These are phyloP conservation scores for Paradisaea rubra DNA, from an alignment of 2,113 vertebrate species.

Conservation along the genomic window DNA sequence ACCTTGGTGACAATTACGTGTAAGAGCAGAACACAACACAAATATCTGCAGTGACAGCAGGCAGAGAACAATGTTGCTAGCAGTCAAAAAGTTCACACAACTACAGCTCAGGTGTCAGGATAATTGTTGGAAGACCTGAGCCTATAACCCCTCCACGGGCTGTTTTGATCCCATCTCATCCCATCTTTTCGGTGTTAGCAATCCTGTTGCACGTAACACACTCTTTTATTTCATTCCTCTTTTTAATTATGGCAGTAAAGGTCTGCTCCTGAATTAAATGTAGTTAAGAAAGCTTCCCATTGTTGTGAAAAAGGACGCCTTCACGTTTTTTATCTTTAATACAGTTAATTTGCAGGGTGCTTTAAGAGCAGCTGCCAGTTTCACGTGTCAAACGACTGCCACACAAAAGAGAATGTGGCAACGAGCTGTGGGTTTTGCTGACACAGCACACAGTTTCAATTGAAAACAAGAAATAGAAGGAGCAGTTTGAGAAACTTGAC, in stretches of 20 bases:
- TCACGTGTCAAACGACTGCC: conserved; percentile 5
- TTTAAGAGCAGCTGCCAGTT: conserved; percentile 56
- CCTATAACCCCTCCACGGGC: not conserved
- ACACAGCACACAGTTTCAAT: conserved; percentile 35
- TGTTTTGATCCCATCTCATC: not conserved
- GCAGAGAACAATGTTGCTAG: not conserved
- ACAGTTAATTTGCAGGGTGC: not conserved
- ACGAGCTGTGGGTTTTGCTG: conserved; percentile 24
- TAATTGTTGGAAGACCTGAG: not conserved
- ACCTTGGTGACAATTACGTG: not conserved
- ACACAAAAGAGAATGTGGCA: conserved; percentile 35
- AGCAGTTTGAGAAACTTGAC: conserved; percentile 47
- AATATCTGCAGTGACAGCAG: not conserved
- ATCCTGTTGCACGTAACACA: not conserved
- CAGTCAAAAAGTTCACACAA: not conserved
- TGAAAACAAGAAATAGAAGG: conserved; percentile 47
- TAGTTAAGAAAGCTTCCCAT: not conserved
- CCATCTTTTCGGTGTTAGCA: not conserved
- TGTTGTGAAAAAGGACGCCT: not conserved
- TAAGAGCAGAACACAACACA: not conserved
- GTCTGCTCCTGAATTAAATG: not conserved
- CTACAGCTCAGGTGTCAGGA: not conserved
- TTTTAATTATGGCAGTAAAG: conserved; percentile 17
- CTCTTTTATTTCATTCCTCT: not conserved
- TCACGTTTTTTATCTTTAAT: conserved; percentile 9